phyloP scores from a whole-genome alignment of 2,113 vertebrate species.

The Phylloscopus trochiloides region DNA sequence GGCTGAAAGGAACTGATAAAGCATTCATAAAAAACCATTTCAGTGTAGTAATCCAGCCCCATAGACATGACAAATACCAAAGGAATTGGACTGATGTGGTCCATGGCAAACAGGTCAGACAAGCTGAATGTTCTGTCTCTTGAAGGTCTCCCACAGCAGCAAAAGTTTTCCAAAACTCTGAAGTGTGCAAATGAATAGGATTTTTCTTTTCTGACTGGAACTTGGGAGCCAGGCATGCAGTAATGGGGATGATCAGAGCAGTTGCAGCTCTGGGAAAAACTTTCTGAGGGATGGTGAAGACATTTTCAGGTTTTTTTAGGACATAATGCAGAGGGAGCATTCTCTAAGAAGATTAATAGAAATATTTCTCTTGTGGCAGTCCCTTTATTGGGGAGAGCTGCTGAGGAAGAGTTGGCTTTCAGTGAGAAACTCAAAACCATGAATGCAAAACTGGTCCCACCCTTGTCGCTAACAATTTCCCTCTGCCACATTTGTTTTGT shows the following conservation, averaged over 20 bases:
- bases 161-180: background rate
- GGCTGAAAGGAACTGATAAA: background rate
- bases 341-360: background rate
- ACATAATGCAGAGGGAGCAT: background rate
- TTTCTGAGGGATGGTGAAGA: background rate
- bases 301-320: background rate
- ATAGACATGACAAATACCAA: rapidly evolving
- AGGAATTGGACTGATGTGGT: background rate
- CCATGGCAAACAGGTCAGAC: background rate
- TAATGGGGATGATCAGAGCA: background rate
- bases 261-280: background rate
- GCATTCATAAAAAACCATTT: background rate
- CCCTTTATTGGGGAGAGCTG: background rate
- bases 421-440: background rate
- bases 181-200: background rate
- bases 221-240: background rate
- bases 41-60: background rate
- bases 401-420: background rate
- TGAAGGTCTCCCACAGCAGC: background rate
- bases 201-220: background rate
- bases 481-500: background rate
- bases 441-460: background rate
- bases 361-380: background rate
- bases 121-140: background rate
- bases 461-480: background rate